phyloP scores from a whole-genome alignment of 2,888 invertebrate species.

The Pseudococcus longispinus region DNA sequence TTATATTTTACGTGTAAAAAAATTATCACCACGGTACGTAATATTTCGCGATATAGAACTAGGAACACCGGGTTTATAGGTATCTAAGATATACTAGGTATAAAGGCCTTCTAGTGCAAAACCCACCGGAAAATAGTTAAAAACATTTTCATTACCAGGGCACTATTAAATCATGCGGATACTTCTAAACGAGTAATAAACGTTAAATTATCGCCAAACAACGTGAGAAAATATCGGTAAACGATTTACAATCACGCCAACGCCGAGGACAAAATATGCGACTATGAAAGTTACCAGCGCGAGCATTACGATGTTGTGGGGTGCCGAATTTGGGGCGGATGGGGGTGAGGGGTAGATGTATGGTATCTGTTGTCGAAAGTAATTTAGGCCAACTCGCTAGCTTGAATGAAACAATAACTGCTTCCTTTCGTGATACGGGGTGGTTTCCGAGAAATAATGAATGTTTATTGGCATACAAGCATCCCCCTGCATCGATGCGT shows the following conservation, averaged over 20 bases:
- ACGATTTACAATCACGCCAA: conserved; percentile 55
- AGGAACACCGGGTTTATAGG: no score
- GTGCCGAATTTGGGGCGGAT: background rate
- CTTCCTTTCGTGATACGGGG: conserved; percentile 54
- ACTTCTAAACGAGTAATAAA: conserved; percentile 44
- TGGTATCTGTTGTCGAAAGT: conserved; percentile 51
- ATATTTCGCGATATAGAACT: background rate
- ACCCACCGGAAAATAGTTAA: conserved; percentile 21
- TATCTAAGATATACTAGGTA: no score
- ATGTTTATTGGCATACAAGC: conserved; percentile 48
- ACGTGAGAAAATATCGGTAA: conserved; percentile 56
- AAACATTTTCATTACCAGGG: conserved; percentile 39
- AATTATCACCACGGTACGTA: background rate
- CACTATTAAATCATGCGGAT: background rate
- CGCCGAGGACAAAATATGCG: conserved; percentile 42
- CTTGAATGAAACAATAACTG: conserved; percentile 54
- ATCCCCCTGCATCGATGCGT: conserved; percentile 7
- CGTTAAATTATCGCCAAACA: conserved; percentile 49
- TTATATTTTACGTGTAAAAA: background rate
- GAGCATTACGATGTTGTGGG: background rate
- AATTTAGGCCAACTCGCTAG: conserved; percentile 48
- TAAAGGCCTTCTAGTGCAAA: background rate
- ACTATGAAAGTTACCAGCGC: background rate
- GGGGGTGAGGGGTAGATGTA: background rate
- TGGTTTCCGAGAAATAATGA: conserved; percentile 53